A percentile compares a stretch with the other conserved stretches of the same genome.
These are phyloP conservation scores for Bergia puertoricense DNA, from an alignment of 92 coral and sea anemone genomes.

Conservation along the genomic window DNA sequence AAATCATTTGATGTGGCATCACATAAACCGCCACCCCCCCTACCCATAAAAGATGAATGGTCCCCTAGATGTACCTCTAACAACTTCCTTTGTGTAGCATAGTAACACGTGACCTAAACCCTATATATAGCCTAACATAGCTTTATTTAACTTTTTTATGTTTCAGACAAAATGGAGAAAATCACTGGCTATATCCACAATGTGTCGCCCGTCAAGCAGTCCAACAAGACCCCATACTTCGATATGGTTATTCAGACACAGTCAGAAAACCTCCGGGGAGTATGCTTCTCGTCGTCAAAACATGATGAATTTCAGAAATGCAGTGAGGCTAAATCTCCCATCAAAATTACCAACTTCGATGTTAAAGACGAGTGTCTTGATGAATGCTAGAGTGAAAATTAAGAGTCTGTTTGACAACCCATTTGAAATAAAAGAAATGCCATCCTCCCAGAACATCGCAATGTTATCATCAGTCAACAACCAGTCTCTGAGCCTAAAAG, in stretches of 20 bases:
- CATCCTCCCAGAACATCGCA: conserved; percentile 36
- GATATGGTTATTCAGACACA: conserved; percentile 25
- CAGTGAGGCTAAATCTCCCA: conserved; percentile 35
- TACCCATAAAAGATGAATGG: no score
- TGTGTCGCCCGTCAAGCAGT: conserved; percentile 13
- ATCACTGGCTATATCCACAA: not conserved
- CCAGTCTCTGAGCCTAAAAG: conserved; percentile 40
- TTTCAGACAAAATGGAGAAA: not conserved
- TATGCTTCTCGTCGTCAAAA: conserved; percentile 41
- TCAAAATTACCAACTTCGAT: conserved; percentile 20
- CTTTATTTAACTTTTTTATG: not conserved
- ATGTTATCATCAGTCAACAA: conserved; percentile 36
- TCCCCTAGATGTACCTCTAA: no score
- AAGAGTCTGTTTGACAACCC: not conserved
- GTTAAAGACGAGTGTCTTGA: conserved; percentile 27
- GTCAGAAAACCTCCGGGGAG: conserved; percentile 4
- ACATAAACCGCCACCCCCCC: no score
- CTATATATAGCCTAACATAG: no score
- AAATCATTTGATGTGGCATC: no score
- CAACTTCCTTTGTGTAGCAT: no score
- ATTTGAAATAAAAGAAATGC: conserved; percentile 39
- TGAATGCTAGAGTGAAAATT: conserved; percentile 36
- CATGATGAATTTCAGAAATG: conserved; percentile 32
- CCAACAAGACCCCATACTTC: conserved; percentile 27
- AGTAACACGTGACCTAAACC: no score